Evolutionary conservation across 35 echinoderm and acorn worm species (phyloP), one percentile per base, ranked within the genome.

Genomic region (Ophiothrix spiculata): DNA sequence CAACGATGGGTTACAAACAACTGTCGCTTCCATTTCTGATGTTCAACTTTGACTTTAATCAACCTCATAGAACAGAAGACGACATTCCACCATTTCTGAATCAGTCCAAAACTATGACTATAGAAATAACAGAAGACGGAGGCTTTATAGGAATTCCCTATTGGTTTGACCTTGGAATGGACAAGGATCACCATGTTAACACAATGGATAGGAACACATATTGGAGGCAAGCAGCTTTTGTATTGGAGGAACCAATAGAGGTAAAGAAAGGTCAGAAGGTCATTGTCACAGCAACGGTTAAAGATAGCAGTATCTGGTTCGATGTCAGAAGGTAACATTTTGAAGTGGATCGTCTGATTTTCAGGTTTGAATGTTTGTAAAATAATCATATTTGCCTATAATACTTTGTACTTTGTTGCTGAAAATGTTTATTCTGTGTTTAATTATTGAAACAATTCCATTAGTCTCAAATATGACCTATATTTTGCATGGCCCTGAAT

Each of bases 151-250:
- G 64, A 0, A 33, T 86, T 45, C 84, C 84, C 4, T 86, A 39
- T 73, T 86, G 84, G 84, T 86, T 76, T 40, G 69, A 86, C 38
- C 38, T 86, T 23, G 37, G 69, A 34, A 16, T 86, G 63, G 84
- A 86, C 37, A 28, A 56, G 36, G 35, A 31, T 16, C 37, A 86
- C 23, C 63, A 42, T 38, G 84, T 86, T 34, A 86, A 86, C 28
- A 69, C 84, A 32, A 25, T 86, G 63, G 74, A 84, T 37, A 63
- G 25, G 54, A 56, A 84, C 2, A 84, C 81, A 19, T 56, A 84
- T 56, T 84, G 81, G 81, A 84, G 36, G 0, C 81, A 84, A 36
- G 81, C 81, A 1, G 81, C 81, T 10, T 60, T 63, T 64, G 32
- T 84, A 16, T 56, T 84, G 1, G 45, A 54, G 2, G 81, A 84